Percentiles rank a stretch among this genome's conserved stretches.
These are phyloP conservation scores for Labeo calbasu DNA, from an alignment of 2,797 vertebrate species.

Conservation along the genomic window DNA sequence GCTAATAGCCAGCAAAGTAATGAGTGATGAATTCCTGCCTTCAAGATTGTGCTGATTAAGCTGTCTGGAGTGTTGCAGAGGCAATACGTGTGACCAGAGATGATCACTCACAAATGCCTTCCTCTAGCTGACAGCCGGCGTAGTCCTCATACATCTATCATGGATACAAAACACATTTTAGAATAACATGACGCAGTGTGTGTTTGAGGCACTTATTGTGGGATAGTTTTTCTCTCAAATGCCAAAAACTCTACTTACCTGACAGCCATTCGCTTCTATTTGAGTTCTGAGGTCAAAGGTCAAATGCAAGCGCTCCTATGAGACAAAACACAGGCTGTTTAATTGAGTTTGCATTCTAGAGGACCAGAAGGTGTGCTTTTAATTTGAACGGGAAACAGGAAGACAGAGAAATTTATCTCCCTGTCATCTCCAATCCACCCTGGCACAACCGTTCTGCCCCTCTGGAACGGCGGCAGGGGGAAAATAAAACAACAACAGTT, in stretches of 20 bases:
- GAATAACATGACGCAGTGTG: background rate
- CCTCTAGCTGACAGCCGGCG: constrained; percentile 35
- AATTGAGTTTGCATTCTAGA: constrained; percentile 38
- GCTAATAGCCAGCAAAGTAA: constrained; percentile 52
- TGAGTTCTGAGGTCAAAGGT: background rate
- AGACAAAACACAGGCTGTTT: constrained; percentile 32
- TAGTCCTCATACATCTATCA: constrained; percentile 38
- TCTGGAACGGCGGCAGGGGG: constrained; percentile 57
- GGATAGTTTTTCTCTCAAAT: background rate
- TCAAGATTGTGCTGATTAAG: constrained; percentile 54
- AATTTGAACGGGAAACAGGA: constrained; percentile 72
- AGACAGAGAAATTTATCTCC: constrained; percentile 81
- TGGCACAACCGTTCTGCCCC: constrained; percentile 69
- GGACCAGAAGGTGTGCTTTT: constrained; percentile 55
- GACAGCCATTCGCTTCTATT: constrained; percentile 70
- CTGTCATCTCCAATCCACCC: constrained; percentile 73
- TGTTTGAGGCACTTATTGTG: background rate
- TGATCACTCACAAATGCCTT: constrained; percentile 45
- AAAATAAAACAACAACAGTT: constrained; percentile 76
- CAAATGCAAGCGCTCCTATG: background rate
- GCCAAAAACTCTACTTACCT: constrained; percentile 58
- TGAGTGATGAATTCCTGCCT: constrained; percentile 56
- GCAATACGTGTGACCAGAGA: constrained; percentile 9
- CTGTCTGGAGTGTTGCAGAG: constrained; percentile 19
- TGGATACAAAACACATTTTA: background rate